Evolutionary conservation across 2,113 vertebrate species (phyloP), one percentile per base, ranked within the genome.

Genomic region (Genyomyrus donnyi): DNA sequence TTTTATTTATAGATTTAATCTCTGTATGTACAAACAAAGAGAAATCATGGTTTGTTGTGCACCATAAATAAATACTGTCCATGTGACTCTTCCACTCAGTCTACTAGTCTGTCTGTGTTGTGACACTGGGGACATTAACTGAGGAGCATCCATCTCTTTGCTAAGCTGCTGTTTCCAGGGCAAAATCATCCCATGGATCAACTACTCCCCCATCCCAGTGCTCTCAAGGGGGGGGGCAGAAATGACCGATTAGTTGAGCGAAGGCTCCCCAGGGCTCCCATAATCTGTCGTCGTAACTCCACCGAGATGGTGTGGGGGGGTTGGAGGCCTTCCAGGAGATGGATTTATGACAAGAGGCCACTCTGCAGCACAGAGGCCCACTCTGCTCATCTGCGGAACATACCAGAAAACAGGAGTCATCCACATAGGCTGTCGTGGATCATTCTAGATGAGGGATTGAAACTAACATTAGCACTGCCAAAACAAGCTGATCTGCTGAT

Each of bases 151-250:
- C 89, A 89, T 92, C 92, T 93, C 92, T 94, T 94, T 92, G 92
- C 91, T 93, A 92, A 93, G 90, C 89, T 93, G 92, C 91, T 91
- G 93, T 92, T 94, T 93, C 93, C 93, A 92, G 91, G 91, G 91
- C 85, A 42, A 39, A 93, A 90, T 93, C 89, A 90, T 90, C 56
- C 84, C 92, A 92, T 95, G 93, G 95, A 93, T 95, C 94, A 94
- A 91, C 91, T 91, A 91, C 92, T 90, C 89, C 91, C 91, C 91
- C 91, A 90, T 90, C 4, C 90, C 86, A 89, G 83, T 53, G 84
- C 88, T 91, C 66, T 85, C 31, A 52, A 77, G 45, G 17, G 35
- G 24, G 21, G 49, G 45, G 17, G 48, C 50, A 10, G 19, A 35
- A 49, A 49, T 70, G 70, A 74, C n/a, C 13, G 27, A 35, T 77